Conservation (phyloP, 2,113 vertebrate genomes). For the Ondatra zibethicus region DNA sequence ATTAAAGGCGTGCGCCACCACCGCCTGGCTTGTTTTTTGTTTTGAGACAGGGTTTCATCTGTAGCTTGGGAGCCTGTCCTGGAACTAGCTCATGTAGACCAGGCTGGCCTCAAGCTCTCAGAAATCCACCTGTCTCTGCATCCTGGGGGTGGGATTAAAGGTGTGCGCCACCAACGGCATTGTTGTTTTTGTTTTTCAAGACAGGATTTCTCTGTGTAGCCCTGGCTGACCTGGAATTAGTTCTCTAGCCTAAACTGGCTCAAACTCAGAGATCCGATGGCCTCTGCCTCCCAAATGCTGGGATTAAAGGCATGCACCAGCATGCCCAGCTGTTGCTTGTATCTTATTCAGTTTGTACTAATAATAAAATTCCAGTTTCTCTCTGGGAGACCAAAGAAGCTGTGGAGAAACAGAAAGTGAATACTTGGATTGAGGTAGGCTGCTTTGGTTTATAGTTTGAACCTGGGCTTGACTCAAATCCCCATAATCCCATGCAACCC, state of each 20-base stretch:
- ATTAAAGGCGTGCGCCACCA: too few relatives aligned
- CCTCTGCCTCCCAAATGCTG: background rate
- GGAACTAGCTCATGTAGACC: too few relatives aligned
- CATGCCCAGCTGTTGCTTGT: background rate
- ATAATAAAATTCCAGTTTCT: background rate
- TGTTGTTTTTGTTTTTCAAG: background rate
- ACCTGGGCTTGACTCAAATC: background rate
- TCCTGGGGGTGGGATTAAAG: too few relatives aligned
- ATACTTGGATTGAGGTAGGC: background rate
- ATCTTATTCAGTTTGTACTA: background rate
- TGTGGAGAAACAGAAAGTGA: background rate
- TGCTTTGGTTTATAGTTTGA: background rate
- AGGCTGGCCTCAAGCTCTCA: too few relatives aligned
- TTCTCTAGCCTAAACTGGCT: background rate
- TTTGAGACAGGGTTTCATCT: too few relatives aligned
- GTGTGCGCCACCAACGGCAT: fast-evolving
- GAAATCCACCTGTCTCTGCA: too few relatives aligned
- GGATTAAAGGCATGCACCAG: background rate
- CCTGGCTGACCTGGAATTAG: background rate
- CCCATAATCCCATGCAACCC: background rate
- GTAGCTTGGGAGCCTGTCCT: too few relatives aligned
- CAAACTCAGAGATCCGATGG: background rate
- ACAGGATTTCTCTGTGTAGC: background rate
- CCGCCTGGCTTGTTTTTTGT: too few relatives aligned
- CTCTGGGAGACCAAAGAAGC: too few relatives aligned